Conservation (phyloP, 2,797 vertebrate species). For the Crypturellus tataupa region DNA sequence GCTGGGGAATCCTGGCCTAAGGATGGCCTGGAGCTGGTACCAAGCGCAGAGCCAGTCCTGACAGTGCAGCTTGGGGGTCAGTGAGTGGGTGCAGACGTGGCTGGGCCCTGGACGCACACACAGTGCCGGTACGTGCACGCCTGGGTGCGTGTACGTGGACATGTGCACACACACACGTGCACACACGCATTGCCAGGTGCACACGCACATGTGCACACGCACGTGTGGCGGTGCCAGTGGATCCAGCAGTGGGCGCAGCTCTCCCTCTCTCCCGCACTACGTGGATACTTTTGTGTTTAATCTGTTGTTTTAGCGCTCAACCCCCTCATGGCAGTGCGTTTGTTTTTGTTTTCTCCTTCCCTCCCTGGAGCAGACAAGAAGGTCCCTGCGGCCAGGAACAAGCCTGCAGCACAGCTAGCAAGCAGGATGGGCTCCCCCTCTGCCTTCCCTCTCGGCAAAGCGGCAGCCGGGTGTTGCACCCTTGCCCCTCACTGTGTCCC, state of each 20-base stretch:
- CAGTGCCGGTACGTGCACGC: too few species aligned
- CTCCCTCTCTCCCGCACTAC: neutral
- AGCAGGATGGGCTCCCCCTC: too few species aligned
- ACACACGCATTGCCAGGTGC: neutral
- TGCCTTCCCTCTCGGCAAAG: too few species aligned
- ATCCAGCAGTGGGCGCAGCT: neutral
- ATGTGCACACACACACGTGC: neutral
- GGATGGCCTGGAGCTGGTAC: neutral
- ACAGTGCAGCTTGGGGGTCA: too few species aligned
- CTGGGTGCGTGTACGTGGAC: too few species aligned
- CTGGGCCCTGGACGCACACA: neutral
- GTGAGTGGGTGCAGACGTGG: too few species aligned
- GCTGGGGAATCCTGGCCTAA: neutral
- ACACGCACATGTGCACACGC: neutral
- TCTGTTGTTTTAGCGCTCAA: neutral
- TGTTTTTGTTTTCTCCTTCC: neutral
- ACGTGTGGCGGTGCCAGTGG: neutral
- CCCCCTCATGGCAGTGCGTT: neutral
- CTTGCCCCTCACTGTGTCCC: neutral
- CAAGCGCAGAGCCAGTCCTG: too few species aligned
- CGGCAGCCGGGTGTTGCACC: neutral
- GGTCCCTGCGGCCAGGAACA: neutral
- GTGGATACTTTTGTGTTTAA: neutral
- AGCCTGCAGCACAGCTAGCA: neutral
- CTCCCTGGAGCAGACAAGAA: neutral